Evolutionary conservation across 2,797 vertebrate species (phyloP), one percentile per base, ranked within the genome.

Genomic region (Iguana delicatissima): DNA sequence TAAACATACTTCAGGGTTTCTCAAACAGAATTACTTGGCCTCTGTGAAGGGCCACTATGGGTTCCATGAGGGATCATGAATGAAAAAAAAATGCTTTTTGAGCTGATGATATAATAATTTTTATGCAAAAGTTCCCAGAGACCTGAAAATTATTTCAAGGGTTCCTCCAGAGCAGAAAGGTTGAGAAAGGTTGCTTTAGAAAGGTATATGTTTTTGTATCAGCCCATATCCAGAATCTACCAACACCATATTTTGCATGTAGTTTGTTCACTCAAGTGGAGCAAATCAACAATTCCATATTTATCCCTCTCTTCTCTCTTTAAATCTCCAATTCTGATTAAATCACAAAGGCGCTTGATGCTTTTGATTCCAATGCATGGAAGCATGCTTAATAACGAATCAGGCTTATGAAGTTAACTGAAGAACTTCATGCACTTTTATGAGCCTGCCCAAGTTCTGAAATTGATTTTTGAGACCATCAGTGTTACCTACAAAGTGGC

Each of bases 221-320:
- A 86, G 38, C 38, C 8, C 57, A 18, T 87, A 24, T 16, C 64
- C 79, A 46, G 50, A 91, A 76, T 50, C 88, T 32, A 18, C 32
- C 9, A 46, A 32, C 7, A 90, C 22, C 38, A 16, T 64, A 62
- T 46, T 2, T 18, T 0, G 0, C 62, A 5, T 0, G 1, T 46
- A 18, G 10, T 93, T 89, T 74, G 7, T 89, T 74, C 62, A 62
- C 67, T n/a, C 42, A 46, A 42, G 14, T 16, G 24, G 69, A n/a
- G 55, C 64, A 82, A 77, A 42, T 87, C 87, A 10, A 84, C 64
- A 89, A 22, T 3, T 72, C 50, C 10, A 18, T 24, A 35, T 74
- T 74, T 2, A 16, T 55, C 6, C 46, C 4, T 52, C 35, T 55
- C 18, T 9, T 1, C 50, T 46, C 32, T 29, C 14, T 24, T 38